Evolutionary conservation across 1,140 invertebrate species (phyloP).

Genomic region (Drosophila bocqueti): DNA sequence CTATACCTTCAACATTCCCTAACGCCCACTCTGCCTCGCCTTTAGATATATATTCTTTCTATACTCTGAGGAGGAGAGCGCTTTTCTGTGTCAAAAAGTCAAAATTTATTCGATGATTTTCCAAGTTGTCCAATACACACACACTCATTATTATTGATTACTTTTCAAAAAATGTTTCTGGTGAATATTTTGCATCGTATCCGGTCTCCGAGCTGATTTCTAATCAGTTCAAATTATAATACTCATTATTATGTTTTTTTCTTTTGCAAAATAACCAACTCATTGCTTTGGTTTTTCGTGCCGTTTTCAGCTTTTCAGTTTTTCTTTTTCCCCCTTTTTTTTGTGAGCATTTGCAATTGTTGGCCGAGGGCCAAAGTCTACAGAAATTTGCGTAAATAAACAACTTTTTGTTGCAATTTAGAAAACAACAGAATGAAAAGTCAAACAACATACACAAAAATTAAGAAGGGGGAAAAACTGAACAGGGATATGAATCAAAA

Average conservation of each 20-base stretch:
- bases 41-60: constrained; percentile 10
- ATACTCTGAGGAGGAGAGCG: not conserved
- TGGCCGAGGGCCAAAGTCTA: constrained; percentile 74
- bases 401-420: constrained; percentile 77
- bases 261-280: constrained; percentile 2
- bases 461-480: not conserved
- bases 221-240: constrained; percentile 20
- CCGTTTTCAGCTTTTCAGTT: constrained; percentile 36
- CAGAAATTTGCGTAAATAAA: constrained; percentile 81
- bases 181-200: constrained; percentile 50
- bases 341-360: constrained; percentile 57
- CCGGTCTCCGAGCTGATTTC: not conserved
- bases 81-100: constrained; percentile 38
- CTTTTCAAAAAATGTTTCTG: constrained; percentile 39
- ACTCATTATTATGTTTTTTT: constrained; percentile 28
- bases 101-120: constrained; percentile 29
- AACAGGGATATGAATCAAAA: not conserved
- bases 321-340: constrained; percentile 12
- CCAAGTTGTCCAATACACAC: not conserved
- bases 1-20: constrained; percentile 39
- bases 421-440: constrained; percentile 39
- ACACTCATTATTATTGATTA: constrained; percentile 15
- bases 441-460: constrained; percentile 24
- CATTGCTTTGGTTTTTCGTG: constrained; percentile 33
- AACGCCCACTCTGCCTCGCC: constrained; percentile 22